Percentiles rank a stretch among this genome's conserved stretches.
These are phyloP conservation scores for Myopa tessellatipennis DNA, from an alignment of 2,888 invertebrate genomes.

Conservation along the genomic window DNA sequence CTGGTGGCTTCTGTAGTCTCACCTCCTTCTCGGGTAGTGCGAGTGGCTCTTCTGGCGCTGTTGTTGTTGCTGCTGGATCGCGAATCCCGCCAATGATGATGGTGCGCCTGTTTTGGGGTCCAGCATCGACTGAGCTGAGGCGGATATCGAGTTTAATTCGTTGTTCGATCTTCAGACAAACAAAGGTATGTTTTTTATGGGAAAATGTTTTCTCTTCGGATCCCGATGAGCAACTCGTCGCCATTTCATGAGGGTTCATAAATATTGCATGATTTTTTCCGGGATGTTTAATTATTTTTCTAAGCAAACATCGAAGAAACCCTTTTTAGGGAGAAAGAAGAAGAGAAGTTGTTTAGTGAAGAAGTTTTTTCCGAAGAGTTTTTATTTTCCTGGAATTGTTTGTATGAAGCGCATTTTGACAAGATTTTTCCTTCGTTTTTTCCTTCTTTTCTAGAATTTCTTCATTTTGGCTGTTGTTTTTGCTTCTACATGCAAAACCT, in stretches of 20 bases:
- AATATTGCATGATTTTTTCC: slow-evolving; percentile 1
- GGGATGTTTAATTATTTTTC: not conserved
- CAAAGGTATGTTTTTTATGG: slow-evolving; percentile 3
- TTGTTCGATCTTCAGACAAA: not conserved
- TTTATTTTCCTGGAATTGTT: too few relatives aligned
- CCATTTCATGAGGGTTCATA: slow-evolving; percentile 26
- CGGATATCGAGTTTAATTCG: not conserved
- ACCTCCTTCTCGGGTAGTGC: too few relatives aligned
- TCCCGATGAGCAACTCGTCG: not conserved
- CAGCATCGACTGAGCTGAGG: too few relatives aligned
- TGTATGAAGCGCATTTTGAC: too few relatives aligned
- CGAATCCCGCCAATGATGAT: not conserved
- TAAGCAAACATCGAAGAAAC: not conserved
- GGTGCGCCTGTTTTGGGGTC: too few relatives aligned
- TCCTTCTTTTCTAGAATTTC: not conserved
- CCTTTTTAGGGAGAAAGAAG: not conserved
- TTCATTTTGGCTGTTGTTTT: not conserved
- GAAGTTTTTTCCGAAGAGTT: too few relatives aligned
- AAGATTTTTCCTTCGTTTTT: not conserved
- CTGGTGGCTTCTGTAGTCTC: not conserved
- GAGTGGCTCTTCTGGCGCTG: not conserved
- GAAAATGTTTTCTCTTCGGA: not conserved
- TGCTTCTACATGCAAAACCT: not conserved
- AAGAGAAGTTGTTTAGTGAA: not conserved
- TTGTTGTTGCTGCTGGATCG: slow-evolving; percentile 17